These are phyloP conservation scores for Tenrec ecaudatus DNA, from an alignment of 2,113 vertebrate species.

Conservation along the genomic window DNA sequence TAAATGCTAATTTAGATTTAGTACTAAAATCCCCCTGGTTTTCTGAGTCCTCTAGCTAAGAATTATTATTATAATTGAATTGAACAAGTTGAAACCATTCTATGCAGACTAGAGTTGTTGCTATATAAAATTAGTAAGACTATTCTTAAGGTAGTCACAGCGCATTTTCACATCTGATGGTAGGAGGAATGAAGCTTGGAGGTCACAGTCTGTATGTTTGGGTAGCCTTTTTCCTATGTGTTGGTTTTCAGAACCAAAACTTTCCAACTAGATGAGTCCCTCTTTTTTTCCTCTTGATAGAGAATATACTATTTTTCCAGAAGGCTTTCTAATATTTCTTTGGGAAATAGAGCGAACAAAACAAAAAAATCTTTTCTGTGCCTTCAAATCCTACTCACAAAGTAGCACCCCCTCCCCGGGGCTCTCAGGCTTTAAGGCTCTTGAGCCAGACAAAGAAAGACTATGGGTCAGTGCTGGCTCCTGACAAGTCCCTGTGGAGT, in stretches of 20 bases:
- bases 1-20: conserved; percentile 79
- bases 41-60: conserved; percentile 66
- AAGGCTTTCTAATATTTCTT: too few species aligned
- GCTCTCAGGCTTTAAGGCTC: too few species aligned
- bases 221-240: background rate
- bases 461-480: too few species aligned
- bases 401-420: too few species aligned
- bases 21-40: conserved; percentile 69
- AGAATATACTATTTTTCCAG: too few species aligned
- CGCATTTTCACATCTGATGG: background rate
- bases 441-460: too few species aligned
- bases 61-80: conserved; percentile 76
- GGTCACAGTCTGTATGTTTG: background rate
- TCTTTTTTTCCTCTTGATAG: too few species aligned
- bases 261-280: background rate
- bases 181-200: background rate
- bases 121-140: background rate
- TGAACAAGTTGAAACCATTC: conserved; percentile 62
- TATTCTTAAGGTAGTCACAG: background rate
- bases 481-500: too few species aligned
- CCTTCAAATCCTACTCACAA: too few species aligned
- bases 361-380: too few species aligned
- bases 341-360: too few species aligned
- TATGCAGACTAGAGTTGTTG: background rate
- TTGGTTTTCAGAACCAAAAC: conserved; percentile 20